Evolutionary conservation across 2,113 vertebrate genomes (phyloP).

Genomic region (Columba janthina): DNA sequence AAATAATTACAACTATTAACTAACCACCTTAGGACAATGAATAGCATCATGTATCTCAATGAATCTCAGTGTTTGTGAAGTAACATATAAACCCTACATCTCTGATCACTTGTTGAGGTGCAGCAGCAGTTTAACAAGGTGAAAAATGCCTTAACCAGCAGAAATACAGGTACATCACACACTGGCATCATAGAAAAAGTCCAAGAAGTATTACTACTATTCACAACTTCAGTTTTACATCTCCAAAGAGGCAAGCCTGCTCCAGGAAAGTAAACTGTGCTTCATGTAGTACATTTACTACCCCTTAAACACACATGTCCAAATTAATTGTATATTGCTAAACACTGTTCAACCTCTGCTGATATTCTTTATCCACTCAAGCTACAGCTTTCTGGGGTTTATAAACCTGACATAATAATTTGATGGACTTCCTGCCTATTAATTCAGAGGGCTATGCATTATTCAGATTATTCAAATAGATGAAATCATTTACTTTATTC

Average conservation of each 20-base stretch:
- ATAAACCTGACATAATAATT: conserved; percentile 60
- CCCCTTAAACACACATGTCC: conserved; percentile 24
- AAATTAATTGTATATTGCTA: conserved; percentile 45
- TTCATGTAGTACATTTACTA: neutral
- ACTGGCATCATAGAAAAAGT: neutral
- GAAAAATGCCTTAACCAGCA: neutral
- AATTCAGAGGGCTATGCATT: conserved; percentile 51
- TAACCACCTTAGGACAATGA: neutral
- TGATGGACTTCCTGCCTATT: conserved; percentile 66
- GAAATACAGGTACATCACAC: neutral
- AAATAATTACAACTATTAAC: neutral
- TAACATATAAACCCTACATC: neutral
- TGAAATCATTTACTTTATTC: conserved; percentile 47
- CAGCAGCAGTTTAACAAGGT: neutral
- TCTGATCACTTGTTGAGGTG: neutral
- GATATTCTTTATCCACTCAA: conserved; percentile 51
- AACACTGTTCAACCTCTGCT: conserved; percentile 20
- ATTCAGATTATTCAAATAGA: conserved; percentile 59
- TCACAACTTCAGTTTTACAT: neutral
- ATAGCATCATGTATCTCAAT: neutral
- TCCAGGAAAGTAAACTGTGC: neutral
- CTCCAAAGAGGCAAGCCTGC: neutral
- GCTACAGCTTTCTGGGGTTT: conserved; percentile 27
- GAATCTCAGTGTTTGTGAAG: neutral
- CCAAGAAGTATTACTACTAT: neutral